phyloP scores from a whole-genome alignment of 2,888 invertebrate genomes.

The Mimumesa dahlbomi region DNA sequence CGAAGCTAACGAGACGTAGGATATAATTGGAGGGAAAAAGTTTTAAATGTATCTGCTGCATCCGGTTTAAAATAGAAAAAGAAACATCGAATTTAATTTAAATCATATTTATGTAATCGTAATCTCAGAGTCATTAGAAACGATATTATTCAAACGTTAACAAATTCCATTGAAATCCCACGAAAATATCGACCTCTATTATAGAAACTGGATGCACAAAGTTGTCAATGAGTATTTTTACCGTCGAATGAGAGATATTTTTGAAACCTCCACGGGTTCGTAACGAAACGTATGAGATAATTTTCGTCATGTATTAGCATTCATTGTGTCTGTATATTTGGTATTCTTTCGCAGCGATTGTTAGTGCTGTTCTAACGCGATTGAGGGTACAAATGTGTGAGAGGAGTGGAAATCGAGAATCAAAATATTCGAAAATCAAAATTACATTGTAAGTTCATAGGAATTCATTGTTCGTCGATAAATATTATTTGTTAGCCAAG shows the following conservation, averaged over 20 bases:
- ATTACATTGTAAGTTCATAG: constrained; percentile 74
- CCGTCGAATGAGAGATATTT: constrained; percentile 42
- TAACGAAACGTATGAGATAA: constrained; percentile 21
- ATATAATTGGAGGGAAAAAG: constrained; percentile 18
- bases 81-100: too few species aligned
- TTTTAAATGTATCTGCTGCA: constrained; percentile 16
- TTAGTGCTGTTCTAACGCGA: constrained; percentile 40
- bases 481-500: constrained; percentile 72
- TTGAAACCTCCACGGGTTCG: constrained; percentile 26
- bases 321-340: constrained; percentile 17
- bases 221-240: constrained; percentile 32
- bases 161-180: too few species aligned
- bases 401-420: constrained; percentile 55
- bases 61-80: too few species aligned
- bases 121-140: too few species aligned
- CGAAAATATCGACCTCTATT: too few species aligned
- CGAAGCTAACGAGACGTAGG: too few species aligned
- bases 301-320: constrained; percentile 29
- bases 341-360: constrained; percentile 16
- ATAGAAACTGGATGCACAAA: too few species aligned
- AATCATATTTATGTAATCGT: too few species aligned
- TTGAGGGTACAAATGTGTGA: constrained; percentile 61
- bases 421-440: constrained; percentile 76
- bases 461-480: constrained; percentile 71
- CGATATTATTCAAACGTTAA: too few species aligned